Conservation (phyloP, 2,797 vertebrate species). For the Smutsia temminckii region DNA sequence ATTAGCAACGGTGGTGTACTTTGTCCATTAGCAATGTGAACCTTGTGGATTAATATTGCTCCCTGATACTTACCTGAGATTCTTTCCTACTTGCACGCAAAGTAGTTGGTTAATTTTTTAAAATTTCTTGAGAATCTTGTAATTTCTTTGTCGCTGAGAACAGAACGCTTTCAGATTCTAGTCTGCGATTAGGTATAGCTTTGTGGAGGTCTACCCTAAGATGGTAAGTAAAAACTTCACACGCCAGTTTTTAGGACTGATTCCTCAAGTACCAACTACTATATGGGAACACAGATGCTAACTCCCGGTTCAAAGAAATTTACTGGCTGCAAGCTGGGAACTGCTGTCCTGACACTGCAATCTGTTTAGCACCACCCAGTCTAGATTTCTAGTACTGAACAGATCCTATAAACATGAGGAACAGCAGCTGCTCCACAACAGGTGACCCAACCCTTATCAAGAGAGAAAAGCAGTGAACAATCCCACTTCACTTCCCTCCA, state of each 20-base stretch:
- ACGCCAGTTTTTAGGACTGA: background rate
- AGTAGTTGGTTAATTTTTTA: background rate
- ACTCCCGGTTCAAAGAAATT: background rate
- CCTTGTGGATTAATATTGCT: background rate
- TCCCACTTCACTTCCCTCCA: background rate
- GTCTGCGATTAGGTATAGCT: background rate
- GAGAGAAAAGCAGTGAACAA: background rate
- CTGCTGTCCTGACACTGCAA: background rate
- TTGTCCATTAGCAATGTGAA: no score
- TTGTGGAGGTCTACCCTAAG: background rate
- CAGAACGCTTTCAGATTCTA: background rate
- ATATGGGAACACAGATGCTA: background rate
- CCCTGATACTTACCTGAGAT: background rate
- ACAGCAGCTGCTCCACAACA: background rate
- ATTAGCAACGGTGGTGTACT: no score
- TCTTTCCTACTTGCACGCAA: background rate
- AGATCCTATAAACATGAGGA: background rate
- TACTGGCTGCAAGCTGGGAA: background rate
- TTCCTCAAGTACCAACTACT: background rate
- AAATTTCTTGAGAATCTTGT: background rate
- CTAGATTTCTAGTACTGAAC: background rate
- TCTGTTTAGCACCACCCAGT: background rate
- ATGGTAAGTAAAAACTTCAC: background rate
- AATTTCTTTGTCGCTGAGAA: conserved; percentile 6
- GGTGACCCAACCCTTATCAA: background rate